Conservation (phyloP, 2,113 vertebrate genomes). For the Pituophis catenifer region DNA sequence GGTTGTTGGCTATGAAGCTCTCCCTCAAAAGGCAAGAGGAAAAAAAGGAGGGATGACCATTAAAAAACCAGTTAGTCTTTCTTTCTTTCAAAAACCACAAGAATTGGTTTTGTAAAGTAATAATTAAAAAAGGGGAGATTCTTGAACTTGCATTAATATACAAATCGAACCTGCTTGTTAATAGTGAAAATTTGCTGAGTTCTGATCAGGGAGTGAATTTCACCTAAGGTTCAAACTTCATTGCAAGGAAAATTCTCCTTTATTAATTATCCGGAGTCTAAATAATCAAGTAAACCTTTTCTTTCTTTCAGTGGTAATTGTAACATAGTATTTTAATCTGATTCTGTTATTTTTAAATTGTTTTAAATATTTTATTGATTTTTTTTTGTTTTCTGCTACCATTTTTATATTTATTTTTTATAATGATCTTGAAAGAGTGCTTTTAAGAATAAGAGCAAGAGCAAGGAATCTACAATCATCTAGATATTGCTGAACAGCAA, state of each 20-base stretch:
- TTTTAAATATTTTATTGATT: neutral
- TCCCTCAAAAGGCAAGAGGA: neutral
- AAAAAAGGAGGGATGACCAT: neutral
- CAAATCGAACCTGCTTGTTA: neutral
- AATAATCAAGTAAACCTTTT: neutral
- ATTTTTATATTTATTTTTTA: neutral
- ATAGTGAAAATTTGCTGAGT: neutral
- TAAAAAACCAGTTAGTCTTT: neutral
- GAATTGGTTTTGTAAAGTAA: neutral
- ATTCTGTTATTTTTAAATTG: neutral
- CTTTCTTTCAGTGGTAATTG: neutral
- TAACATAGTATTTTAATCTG: neutral
- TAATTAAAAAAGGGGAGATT: neutral
- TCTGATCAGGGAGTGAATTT: neutral
- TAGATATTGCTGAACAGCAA: neutral
- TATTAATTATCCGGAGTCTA: neutral
- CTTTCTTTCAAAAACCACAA: neutral
- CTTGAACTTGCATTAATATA: constrained; percentile 7
- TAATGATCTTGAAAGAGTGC: neutral
- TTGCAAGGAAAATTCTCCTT: neutral
- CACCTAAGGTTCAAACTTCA: neutral
- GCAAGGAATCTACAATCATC: neutral
- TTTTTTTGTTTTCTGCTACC: neutral
- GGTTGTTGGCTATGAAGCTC: neutral
- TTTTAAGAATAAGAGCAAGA: neutral